Conservation (phyloP, 2,888 invertebrate genomes). For the Amorpha juglandis region DNA sequence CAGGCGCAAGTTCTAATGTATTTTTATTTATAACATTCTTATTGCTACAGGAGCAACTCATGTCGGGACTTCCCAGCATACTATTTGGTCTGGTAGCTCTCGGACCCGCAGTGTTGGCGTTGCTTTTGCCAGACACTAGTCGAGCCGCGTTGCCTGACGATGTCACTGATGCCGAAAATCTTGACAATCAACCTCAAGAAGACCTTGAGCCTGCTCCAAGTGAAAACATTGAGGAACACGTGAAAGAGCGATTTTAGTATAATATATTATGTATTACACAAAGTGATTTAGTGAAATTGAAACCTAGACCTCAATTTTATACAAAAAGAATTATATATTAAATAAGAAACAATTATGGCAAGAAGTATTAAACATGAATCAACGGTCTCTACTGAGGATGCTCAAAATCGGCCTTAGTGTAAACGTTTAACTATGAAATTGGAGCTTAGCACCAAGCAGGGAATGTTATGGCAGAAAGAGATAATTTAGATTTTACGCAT, state of each 20-base stretch:
- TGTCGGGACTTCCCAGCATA: conserved; percentile 68
- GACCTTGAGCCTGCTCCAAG: conserved; percentile 1
- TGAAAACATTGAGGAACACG: neutral
- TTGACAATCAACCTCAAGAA: conserved; percentile 43
- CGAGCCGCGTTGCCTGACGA: conserved; percentile 62
- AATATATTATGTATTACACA: neutral
- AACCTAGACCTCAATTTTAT: neutral
- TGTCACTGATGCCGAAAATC: conserved; percentile 61
- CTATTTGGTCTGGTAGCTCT: conserved; percentile 68
- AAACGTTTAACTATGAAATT: too few relatives aligned
- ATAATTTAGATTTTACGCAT: too few relatives aligned
- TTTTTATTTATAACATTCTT: too few relatives aligned
- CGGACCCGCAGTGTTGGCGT: conserved; percentile 62
- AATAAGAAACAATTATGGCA: too few relatives aligned
- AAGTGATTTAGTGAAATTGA: neutral
- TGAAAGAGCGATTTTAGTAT: conserved; percentile 21
- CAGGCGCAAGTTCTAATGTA: too few relatives aligned
- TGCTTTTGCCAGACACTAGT: conserved; percentile 72
- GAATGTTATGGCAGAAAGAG: too few relatives aligned
- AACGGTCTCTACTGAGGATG: too few relatives aligned
- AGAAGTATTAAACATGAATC: too few relatives aligned
- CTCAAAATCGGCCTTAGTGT: too few relatives aligned
- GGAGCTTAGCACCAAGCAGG: too few relatives aligned
- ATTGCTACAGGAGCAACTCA: conserved; percentile 58
- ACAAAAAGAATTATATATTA: too few relatives aligned